Evolutionary conservation across 2,113 vertebrate genomes (phyloP).

Genomic region (Phoenicopterus ruber): DNA sequence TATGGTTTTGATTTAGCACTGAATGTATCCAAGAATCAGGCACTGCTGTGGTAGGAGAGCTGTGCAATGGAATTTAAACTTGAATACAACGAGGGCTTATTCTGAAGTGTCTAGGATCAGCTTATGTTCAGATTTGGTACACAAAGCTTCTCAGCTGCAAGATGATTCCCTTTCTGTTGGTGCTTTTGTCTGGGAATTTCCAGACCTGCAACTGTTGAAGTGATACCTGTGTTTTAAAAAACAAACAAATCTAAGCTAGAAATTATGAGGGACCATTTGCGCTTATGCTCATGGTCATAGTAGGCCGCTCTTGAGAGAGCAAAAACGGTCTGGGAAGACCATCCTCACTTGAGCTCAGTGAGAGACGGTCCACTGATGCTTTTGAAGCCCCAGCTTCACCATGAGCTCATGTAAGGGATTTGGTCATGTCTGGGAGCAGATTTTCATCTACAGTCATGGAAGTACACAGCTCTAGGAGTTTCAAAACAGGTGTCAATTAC

Average conservation of each 20-base stretch:
- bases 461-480: background rate
- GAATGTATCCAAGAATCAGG: background rate
- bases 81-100: background rate
- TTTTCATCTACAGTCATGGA: background rate
- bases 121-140: background rate
- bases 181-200: background rate
- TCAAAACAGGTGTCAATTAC: background rate
- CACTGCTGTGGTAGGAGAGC: background rate
- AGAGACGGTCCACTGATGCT: background rate
- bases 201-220: background rate
- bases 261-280: background rate
- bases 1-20: background rate
- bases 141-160: background rate
- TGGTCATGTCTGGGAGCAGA: background rate
- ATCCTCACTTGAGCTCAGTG: background rate
- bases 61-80: background rate
- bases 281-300: background rate
- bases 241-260: background rate
- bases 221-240: background rate
- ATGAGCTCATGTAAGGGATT: background rate
- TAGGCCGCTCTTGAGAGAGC: background rate
- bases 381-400: background rate
- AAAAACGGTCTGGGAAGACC: background rate
- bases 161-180: background rate
- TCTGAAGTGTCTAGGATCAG: background rate